Conservation (phyloP, 2,797 vertebrate species). For the Caiman crocodilus region DNA sequence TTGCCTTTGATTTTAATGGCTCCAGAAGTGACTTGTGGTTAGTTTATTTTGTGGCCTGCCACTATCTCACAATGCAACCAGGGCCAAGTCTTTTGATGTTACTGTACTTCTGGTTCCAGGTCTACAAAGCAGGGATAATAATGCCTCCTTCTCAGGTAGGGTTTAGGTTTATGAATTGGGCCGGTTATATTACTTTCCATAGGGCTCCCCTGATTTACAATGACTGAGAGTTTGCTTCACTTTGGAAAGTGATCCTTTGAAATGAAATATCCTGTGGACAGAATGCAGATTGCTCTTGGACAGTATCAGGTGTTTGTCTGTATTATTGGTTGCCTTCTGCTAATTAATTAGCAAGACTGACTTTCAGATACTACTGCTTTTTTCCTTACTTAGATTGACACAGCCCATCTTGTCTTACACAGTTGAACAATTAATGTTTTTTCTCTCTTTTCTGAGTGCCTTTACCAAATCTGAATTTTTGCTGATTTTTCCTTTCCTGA, state of each 20-base stretch:
- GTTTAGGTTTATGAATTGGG: background rate
- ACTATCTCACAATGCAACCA: rapidly evolving
- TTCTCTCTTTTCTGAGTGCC: background rate
- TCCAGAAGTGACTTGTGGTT: background rate
- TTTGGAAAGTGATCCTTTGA: background rate
- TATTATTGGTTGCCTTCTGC: background rate
- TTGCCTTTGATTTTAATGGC: background rate
- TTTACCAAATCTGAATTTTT: background rate
- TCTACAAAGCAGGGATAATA: background rate
- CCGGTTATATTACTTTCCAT: background rate
- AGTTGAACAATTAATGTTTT: background rate
- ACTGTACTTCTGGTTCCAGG: background rate
- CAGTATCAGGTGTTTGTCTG: background rate
- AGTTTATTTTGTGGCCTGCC: background rate
- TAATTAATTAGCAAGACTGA: rapidly evolving
- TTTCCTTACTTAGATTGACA: background rate
- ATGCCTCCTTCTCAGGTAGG: background rate
- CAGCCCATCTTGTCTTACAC: background rate
- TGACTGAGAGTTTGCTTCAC: background rate
- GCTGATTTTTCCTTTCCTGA: background rate
- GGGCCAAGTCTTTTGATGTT: background rate
- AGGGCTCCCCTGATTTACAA: background rate
- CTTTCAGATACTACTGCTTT: background rate
- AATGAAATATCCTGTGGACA: background rate
- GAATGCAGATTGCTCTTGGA: background rate